phyloP scores from a whole-genome alignment of 92 coral and sea anemone species.

The Epizoanthus scotinus region DNA sequence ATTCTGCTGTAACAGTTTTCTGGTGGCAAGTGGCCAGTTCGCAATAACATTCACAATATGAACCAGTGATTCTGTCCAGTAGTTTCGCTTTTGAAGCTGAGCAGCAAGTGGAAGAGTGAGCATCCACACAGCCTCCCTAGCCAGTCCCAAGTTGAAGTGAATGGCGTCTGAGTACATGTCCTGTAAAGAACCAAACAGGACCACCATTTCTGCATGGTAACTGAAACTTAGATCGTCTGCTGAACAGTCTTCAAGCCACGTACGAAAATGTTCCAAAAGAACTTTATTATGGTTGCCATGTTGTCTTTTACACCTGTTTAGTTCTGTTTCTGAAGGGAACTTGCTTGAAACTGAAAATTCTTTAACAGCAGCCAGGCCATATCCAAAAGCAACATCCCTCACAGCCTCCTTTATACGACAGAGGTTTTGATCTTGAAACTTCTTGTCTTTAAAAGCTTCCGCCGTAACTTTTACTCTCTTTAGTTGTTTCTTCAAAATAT shows the following conservation, averaged over 20 bases:
- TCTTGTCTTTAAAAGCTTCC: constrained; percentile 27
- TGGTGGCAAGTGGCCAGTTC: constrained; percentile 32
- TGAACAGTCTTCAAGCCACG: constrained; percentile 17
- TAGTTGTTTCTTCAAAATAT: constrained; percentile 7
- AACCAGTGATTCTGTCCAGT: constrained; percentile 33
- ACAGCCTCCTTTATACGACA: constrained; percentile 29
- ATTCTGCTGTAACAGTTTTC: constrained; percentile 21
- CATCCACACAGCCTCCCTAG: constrained; percentile 35
- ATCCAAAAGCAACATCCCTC: constrained; percentile 21
- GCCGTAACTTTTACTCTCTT: constrained; percentile 4
- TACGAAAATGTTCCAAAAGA: constrained; percentile 11
- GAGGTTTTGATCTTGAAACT: constrained; percentile 41
- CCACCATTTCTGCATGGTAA: constrained; percentile 36
- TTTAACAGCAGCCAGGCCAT: constrained; percentile 31
- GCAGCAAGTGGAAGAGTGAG: constrained; percentile 28
- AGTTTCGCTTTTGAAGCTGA: constrained; percentile 28
- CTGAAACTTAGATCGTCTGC: neutral
- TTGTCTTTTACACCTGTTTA: neutral
- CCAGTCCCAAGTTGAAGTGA: constrained; percentile 16
- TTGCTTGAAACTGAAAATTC: constrained; percentile 12
- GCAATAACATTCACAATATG: constrained; percentile 34
- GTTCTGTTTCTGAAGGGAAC: constrained; percentile 5
- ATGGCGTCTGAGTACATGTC: constrained; percentile 8
- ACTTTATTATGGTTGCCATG: constrained; percentile 28
- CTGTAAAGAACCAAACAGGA: constrained; percentile 18